Conservation (phyloP, 2,113 vertebrate genomes). For the Podarcis raffonei region DNA sequence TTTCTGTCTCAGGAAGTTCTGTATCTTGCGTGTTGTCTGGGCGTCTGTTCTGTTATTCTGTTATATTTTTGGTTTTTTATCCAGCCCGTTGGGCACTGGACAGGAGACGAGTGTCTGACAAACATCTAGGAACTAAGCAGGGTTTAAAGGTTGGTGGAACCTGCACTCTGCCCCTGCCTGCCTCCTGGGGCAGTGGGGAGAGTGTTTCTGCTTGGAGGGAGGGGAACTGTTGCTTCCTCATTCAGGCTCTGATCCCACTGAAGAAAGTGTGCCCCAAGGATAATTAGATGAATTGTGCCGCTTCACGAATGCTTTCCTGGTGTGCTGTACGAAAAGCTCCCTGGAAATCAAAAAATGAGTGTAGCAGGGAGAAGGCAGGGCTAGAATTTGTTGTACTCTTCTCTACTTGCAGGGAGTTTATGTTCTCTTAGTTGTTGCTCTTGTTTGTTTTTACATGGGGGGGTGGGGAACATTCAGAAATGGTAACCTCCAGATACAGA, state of each 20-base stretch:
- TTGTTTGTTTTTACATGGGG: neutral
- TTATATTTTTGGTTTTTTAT: neutral
- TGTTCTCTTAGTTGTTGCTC: neutral
- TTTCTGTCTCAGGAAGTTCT: constrained; percentile 18
- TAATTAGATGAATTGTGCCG: neutral
- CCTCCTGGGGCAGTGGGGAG: neutral
- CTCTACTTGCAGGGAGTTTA: neutral
- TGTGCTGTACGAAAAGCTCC: neutral
- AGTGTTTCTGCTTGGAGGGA: neutral
- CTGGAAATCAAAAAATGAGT: neutral
- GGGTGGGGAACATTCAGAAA: neutral
- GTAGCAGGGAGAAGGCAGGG: neutral
- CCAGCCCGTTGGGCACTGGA: too few relatives aligned
- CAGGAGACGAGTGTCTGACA: neutral
- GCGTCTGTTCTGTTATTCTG: neutral
- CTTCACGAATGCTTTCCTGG: neutral
- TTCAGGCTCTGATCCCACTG: too few relatives aligned
- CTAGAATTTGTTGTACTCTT: neutral
- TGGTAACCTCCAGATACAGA: too few relatives aligned
- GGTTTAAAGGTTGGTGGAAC: neutral
- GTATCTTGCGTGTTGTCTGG: neutral
- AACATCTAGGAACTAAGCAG: too few relatives aligned
- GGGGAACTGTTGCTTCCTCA: neutral
- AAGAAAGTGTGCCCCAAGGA: neutral
- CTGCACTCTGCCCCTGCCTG: too few relatives aligned